Percentiles rank a stretch among this genome's conserved stretches.
phyloP scores from a whole-genome alignment of 2,888 invertebrate species.

The Pyrocoelia pectoralis region DNA sequence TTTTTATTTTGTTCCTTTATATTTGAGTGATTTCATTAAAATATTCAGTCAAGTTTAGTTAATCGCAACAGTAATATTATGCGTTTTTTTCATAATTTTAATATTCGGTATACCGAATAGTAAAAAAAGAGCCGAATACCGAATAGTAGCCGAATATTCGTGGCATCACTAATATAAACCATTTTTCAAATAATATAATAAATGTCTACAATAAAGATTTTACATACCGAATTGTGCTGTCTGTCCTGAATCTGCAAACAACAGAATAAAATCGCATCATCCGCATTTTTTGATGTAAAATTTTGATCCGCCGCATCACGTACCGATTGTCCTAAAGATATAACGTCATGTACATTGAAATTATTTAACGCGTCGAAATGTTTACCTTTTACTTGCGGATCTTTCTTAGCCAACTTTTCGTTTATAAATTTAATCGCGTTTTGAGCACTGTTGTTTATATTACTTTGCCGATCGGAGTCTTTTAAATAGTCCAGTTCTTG shows the following conservation, averaged over 20 bases:
- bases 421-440: slow-evolving; percentile 65
- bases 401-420: slow-evolving; percentile 60
- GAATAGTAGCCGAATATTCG: no score
- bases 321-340: slow-evolving; percentile 64
- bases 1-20: no score
- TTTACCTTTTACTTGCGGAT: slow-evolving; percentile 62
- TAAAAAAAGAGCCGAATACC: no score
- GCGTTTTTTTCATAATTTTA: no score
- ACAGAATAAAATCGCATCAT: slow-evolving; percentile 68
- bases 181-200: no score
- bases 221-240: slow-evolving; percentile 18
- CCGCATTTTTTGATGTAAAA: slow-evolving; percentile 64
- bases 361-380: no score
- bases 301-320: slow-evolving; percentile 65
- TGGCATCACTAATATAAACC: no score
- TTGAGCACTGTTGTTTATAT: slow-evolving; percentile 44
- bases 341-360: not conserved
- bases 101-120: no score
- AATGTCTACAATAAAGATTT: not conserved
- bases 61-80: no score
- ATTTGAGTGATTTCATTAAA: no score
- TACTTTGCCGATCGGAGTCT: slow-evolving; percentile 48
- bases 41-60: no score
- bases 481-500: slow-evolving; percentile 68
- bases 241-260: slow-evolving; percentile 61